Evolutionary conservation across 2,113 vertebrate species (phyloP).

Genomic region (Typhlomys cinereus): DNA sequence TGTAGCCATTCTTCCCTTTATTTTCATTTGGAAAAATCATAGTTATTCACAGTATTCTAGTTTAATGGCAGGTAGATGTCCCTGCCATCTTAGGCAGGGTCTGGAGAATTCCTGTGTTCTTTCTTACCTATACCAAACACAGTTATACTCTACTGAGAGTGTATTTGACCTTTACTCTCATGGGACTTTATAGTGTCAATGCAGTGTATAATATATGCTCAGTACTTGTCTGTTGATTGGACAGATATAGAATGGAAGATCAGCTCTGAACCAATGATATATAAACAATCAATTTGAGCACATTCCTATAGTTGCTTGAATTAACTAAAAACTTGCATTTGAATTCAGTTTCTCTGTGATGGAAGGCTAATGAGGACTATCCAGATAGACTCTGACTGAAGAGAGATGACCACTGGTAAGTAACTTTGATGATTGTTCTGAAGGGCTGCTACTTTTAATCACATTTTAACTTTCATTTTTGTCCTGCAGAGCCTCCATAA

Average conservation of each 20-base stretch:
- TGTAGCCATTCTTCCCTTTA: neutral
- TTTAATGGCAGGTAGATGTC: neutral
- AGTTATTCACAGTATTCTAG: neutral
- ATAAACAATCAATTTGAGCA: neutral
- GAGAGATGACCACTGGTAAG: neutral
- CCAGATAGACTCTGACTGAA: neutral
- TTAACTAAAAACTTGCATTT: neutral
- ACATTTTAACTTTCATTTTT: conserved; percentile 23
- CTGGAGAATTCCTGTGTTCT: neutral
- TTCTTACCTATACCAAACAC: neutral
- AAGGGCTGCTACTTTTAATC: neutral
- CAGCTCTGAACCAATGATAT: neutral
- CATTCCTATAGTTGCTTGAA: neutral
- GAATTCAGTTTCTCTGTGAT: neutral
- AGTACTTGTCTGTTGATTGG: neutral
- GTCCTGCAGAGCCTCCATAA: neutral
- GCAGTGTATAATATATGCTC: neutral
- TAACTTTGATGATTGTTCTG: neutral
- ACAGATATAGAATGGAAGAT: neutral
- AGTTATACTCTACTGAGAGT: neutral
- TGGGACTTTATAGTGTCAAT: neutral
- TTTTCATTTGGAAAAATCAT: neutral
- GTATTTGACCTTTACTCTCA: neutral
- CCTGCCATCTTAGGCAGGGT: neutral
- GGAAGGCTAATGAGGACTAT: neutral